Evolutionary conservation across 2,113 vertebrate species (phyloP), one percentile per base, ranked within the genome.

Genomic region (Labeo rohita): DNA sequence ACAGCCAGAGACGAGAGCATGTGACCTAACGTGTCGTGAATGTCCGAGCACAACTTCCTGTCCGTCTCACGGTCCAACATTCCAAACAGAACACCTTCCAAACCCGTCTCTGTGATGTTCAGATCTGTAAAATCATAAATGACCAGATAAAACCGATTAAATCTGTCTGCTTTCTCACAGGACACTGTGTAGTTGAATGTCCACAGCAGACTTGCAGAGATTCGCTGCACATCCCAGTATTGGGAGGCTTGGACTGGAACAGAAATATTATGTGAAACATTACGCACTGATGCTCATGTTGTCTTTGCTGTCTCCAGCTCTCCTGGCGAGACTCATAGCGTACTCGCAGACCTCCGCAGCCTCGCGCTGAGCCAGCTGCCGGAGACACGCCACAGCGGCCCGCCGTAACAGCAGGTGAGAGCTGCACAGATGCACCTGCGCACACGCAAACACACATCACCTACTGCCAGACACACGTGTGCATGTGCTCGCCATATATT

Each of bases 11-110:
- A 99, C 0, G 98, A 99, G 59, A 99, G 96, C 98, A 99, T 99
- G 90, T 99, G 98, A 4, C 98, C 98, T 91, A 99, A 92, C 0
- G 98, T 99, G 92, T 99, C 98, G 0, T 99, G 98, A 90, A 99
- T 98, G 90, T 99, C 98, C 15, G 97, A 97, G 92, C 98, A 99
- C 74, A 99, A 86, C 91, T 99, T 99, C 88, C 97, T 90, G 91
- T 99, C 98, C 0, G 98, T 99, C 93, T 99, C 98, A 0, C 97
- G 95, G 91, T 99, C 98, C 92, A 99, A 87, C 98, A 99, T 99
- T 61, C 98, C 98, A 85, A 99, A 99, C 28, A 99, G 94, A 76
- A 99, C 97, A 0, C 98, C 98, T 91, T 99, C 98, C 0, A 99
- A 94, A 45, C 98, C 98, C 0, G 97, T 99, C 92, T 99, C 98